Conservation (phyloP, 2,888 invertebrate genomes). For the Blastobasis lacticolella region DNA sequence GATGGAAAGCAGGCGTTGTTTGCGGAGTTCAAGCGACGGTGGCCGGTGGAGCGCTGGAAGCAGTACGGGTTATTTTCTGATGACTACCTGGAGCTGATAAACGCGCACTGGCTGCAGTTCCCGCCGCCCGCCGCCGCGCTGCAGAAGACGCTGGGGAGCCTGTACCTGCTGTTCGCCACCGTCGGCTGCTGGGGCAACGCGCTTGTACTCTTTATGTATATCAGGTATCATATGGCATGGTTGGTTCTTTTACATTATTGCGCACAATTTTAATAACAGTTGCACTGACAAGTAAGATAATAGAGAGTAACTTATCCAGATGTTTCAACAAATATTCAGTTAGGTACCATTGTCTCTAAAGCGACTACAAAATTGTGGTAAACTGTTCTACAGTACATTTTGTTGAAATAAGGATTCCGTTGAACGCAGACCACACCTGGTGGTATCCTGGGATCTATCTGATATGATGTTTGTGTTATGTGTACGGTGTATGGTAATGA, state of each 20-base stretch:
- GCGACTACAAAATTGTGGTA: too few species aligned
- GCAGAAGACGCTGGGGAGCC: slow-evolving; percentile 75
- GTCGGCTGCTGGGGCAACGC: slow-evolving; percentile 82
- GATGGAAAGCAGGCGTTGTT: slow-evolving; percentile 34
- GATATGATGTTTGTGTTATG: too few species aligned
- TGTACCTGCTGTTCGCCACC: slow-evolving; percentile 77
- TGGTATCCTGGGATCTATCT: too few species aligned
- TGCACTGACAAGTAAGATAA: too few species aligned
- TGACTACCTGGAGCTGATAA: slow-evolving; percentile 74
- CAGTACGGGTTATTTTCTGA: slow-evolving; percentile 72
- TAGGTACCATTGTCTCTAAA: too few species aligned
- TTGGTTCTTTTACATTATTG: slow-evolving; percentile 14
- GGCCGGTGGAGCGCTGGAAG: slow-evolving; percentile 68
- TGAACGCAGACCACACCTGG: too few species aligned
- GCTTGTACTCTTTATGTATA: slow-evolving; percentile 81
- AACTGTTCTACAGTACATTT: too few species aligned
- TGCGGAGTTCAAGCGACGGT: slow-evolving; percentile 43
- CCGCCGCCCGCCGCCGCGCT: slow-evolving; percentile 73
- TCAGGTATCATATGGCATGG: slow-evolving; percentile 65
- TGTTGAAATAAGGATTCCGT: too few species aligned
- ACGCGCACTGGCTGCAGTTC: slow-evolving; percentile 82
- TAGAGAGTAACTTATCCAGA: too few species aligned
- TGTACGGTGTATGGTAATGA: too few species aligned
- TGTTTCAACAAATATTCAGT: too few species aligned
- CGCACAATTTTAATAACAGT: too few species aligned